Conservation (phyloP, 35 echinoderm and acorn worm genomes). For the Ophiothrix spiculata region DNA sequence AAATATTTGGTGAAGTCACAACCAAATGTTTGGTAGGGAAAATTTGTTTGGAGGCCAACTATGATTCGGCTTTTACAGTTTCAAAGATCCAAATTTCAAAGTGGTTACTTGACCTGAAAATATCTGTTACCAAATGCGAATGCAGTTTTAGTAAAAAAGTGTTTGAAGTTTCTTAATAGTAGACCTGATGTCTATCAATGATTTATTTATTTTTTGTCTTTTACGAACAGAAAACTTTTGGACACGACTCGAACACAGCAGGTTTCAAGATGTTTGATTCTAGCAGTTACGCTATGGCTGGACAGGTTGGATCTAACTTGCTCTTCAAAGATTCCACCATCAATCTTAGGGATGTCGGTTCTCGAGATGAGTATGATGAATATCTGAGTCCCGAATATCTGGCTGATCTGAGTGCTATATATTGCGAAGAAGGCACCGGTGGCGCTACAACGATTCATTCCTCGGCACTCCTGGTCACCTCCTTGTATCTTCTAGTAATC, state of each 20-base stretch:
- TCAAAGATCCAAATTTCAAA: no score
- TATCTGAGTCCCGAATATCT: slow-evolving; percentile 66
- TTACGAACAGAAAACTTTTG: slow-evolving; percentile 25
- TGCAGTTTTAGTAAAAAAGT: no score
- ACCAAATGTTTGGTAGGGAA: no score
- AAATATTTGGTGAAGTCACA: no score
- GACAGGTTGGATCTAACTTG: slow-evolving; percentile 33
- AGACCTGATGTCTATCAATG: no score
- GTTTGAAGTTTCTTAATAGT: no score
- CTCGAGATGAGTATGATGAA: slow-evolving; percentile 23
- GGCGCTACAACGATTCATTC: neutral
- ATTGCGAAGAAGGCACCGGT: neutral
- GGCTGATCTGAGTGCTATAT: slow-evolving; percentile 28
- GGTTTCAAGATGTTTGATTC: slow-evolving; percentile 76
- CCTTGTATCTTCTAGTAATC: slow-evolving; percentile 3
- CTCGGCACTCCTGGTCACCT: neutral
- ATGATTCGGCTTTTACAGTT: no score
- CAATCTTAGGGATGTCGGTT: slow-evolving; percentile 9
- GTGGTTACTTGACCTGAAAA: no score
- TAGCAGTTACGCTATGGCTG: neutral
- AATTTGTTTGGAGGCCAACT: no score
- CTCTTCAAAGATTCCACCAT: slow-evolving; percentile 83
- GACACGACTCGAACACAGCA: neutral
- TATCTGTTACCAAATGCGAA: no score
- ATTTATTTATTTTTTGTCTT: neutral